Conservation (phyloP, 2,113 vertebrate genomes). For the Epinephelus moara region DNA sequence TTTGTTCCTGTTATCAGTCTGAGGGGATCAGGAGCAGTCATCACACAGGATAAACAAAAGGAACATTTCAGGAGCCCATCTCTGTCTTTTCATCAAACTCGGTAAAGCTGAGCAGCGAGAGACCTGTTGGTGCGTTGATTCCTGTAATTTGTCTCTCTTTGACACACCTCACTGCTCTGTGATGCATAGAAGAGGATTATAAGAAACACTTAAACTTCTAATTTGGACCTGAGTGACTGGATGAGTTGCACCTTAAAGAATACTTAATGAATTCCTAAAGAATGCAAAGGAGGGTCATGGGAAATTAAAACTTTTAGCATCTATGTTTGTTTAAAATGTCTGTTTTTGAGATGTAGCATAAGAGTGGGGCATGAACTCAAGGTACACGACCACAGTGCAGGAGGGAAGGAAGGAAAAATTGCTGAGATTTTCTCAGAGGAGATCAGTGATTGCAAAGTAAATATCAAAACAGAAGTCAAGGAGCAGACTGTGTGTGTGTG, state of each 20-base stretch:
- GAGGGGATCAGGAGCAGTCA: slow-evolving; percentile 8
- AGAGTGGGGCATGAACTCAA: background rate
- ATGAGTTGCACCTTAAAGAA: slow-evolving; percentile 47
- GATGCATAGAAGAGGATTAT: slow-evolving; percentile 34
- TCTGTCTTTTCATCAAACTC: background rate
- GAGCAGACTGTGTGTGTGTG: slow-evolving; percentile 13
- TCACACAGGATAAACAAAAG: background rate
- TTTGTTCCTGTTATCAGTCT: background rate
- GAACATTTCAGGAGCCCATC: background rate
- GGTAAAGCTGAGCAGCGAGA: background rate
- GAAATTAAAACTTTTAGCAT: slow-evolving; percentile 57
- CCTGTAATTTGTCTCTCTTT: slow-evolving; percentile 35
- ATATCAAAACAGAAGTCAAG: slow-evolving; percentile 17
- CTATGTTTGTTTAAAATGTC: background rate
- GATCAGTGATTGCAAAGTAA: slow-evolving; percentile 33
- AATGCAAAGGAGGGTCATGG: slow-evolving; percentile 48
- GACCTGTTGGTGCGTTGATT: background rate
- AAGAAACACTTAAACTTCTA: slow-evolving; percentile 2
- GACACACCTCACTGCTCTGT: slow-evolving; percentile 34
- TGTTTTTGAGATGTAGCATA: background rate
- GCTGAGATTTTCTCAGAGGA: slow-evolving; percentile 26
- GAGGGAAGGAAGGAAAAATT: background rate
- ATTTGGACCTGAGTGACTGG: slow-evolving; percentile 44
- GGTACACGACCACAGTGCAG: background rate
- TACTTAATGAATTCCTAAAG: slow-evolving; percentile 32